phyloP scores from a whole-genome alignment of 2,113 vertebrate genomes.

The Holacanthus passer region DNA sequence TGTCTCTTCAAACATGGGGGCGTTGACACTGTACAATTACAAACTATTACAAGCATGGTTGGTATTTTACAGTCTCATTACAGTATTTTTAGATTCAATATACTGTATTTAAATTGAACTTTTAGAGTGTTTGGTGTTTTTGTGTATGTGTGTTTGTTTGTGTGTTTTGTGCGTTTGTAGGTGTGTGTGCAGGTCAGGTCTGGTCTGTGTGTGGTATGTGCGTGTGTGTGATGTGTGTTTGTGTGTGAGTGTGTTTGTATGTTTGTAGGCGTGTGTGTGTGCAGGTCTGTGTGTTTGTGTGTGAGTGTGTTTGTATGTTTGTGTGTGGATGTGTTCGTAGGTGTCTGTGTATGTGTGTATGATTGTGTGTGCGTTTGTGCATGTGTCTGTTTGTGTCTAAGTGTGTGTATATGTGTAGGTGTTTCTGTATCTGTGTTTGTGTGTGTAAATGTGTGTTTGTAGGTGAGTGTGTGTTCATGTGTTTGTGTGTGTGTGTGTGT shows the following conservation, averaged over 20 bases:
- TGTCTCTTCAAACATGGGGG: not conserved
- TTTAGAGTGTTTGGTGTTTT: not conserved
- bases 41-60: not conserved
- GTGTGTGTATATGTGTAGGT: conserved; percentile 2
- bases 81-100: not conserved
- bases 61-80: not conserved
- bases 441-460: not conserved
- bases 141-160: not conserved
- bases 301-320: not conserved
- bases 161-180: not conserved
- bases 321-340: too few species aligned
- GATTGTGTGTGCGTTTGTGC: too few species aligned
- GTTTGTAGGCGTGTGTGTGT: not conserved
- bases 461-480: conserved; percentile 3
- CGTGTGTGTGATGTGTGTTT: not conserved
- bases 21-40: not conserved
- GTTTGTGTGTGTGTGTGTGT: conserved; percentile 1
- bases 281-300: not conserved
- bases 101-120: not conserved
- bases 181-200: too few species aligned
- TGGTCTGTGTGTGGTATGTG: too few species aligned
- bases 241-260: not conserved
- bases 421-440: not conserved
- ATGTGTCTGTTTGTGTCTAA: too few species aligned
- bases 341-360: too few species aligned